Base-by-base conservation (phyloP, 2,113 vertebrate species). In the Danionella cerebrum region DNA sequence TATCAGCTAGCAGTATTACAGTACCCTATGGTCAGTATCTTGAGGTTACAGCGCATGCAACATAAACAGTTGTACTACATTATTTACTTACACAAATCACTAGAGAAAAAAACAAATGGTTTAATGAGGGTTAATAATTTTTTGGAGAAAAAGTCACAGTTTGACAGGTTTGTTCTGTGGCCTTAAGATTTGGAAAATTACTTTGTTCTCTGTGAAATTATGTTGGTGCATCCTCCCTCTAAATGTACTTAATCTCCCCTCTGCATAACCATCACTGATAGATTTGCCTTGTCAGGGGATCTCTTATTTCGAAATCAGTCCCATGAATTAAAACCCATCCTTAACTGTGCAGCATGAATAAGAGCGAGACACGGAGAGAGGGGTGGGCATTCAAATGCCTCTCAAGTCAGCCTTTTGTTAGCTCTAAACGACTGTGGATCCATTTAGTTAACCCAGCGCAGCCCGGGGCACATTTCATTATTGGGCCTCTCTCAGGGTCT, bases 391-490 rank as follows among this genome's bases (percentile, higher is more conserved):
- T 69, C 60, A 25, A 25, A 65, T 59, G 70, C 83, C 77, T 76
- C 64, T 67, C 52, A 41, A 38, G 25, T 75, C 60, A 16, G 74
- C 59, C 68, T 73, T 82, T 80, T 83, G 72, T 83, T 79, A 76
- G 69, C 75, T 27, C 71, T 78, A 79, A 86, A 83, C 60, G 69
- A 75, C 74, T 74, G 71, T 71, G 72, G 74, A 80, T 77, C 75
- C 78, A 77, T 86, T 85, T 85, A 77, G 82, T 85, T 85, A 86
- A 87, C 83, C 79, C 78, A 69, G 76, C 25, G 77, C 79, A 78
- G 79, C 76, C 68, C 42, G 67, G 67, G 76, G 77, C 80, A 77
- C 71, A 78, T 87, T 82, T 83, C 83, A 84, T 82, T 85, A 84
- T 81, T 79, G 75, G 27, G 59, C 74, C 75, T 79, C 79, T 83